Evolutionary conservation across 2,113 vertebrate genomes (phyloP), one percentile per base, ranked within the genome.

Genomic region (Podilymbus podiceps): DNA sequence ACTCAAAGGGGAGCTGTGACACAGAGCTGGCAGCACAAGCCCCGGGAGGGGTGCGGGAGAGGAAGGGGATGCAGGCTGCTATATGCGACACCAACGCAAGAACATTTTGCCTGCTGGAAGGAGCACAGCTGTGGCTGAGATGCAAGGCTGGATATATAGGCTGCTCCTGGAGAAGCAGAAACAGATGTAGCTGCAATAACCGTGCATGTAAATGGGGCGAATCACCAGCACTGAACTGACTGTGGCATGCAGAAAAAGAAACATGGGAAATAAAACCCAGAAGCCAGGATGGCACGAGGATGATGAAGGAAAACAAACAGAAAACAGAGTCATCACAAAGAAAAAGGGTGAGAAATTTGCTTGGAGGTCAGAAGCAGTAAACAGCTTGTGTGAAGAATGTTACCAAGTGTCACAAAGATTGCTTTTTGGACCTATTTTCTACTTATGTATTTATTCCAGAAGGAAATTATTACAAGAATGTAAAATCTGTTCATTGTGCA

Each of bases 401-500:
- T 62, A 84, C 18, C 6, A 38, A 78, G 49, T 25, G 27, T 42
- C 67, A 90, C 31, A 76, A 60, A 76, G 38, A 89, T 46, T 64
- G 71, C 19, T 82, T 81, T 91, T 63, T 76, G 46, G 62, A 82
- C 30, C 19, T 5, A 59, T 73, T 96, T 96, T 78, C 44, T 93
- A 79, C 38, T 67, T 73, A 53, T 5, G 25, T 64, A 76, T 93
- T 92, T 95, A 42, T 88, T 92, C 49, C 84, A 89, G 52, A 90
- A 89, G 19, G 27, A 76, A 93, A 63, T 73, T 66, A 68, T 85
- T 91, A 68, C 25, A 93, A 47, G 33, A 85, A 92, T 31, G 66
- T 69, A 96, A 95, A 95, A 93, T 55, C 46, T 59, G 66, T 87
- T 95, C 78, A 82, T 85, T 19, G 35, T 75, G 74, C 58, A 96